These are phyloP conservation scores for Hydrocynus forskahlii DNA, from an alignment of 2,797 vertebrate genomes.

Conservation along the genomic window DNA sequence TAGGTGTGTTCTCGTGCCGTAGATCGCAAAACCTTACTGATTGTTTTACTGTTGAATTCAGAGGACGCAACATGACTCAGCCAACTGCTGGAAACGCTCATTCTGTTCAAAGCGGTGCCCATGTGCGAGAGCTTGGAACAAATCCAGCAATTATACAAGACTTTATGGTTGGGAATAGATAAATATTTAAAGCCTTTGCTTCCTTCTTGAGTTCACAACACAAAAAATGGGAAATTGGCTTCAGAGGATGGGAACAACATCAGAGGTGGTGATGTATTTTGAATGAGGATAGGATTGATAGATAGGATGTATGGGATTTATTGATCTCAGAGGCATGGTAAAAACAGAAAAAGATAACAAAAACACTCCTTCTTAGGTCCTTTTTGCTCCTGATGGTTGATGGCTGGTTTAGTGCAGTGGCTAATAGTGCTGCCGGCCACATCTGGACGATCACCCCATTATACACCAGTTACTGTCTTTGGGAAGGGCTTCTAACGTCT, in stretches of 20 bases:
- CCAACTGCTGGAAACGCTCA: not conserved
- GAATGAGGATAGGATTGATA: not conserved
- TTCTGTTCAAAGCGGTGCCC: constrained; percentile 17
- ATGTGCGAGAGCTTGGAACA: constrained; percentile 31
- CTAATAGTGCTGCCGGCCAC: no score
- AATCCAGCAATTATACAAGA: constrained; percentile 48
- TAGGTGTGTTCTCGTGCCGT: not conserved
- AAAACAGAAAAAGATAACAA: not conserved
- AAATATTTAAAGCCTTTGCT: constrained; percentile 50
- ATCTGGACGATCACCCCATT: no score
- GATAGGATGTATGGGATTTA: not conserved
- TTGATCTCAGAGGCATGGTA: not conserved
- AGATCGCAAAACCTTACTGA: not conserved
- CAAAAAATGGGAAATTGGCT: constrained; percentile 23
- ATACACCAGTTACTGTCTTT: no score
- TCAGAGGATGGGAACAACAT: constrained; percentile 29
- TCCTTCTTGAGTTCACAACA: constrained; percentile 25
- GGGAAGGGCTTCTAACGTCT: no score
- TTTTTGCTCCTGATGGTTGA: no score
- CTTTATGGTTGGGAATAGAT: constrained; percentile 39
- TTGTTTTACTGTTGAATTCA: not conserved
- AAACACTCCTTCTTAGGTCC: no score
- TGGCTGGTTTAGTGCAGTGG: no score
- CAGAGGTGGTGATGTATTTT: not conserved
- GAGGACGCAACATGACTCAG: not conserved